Conservation (phyloP, 2,797 vertebrate genomes). For the Acanthiza pusilla region DNA sequence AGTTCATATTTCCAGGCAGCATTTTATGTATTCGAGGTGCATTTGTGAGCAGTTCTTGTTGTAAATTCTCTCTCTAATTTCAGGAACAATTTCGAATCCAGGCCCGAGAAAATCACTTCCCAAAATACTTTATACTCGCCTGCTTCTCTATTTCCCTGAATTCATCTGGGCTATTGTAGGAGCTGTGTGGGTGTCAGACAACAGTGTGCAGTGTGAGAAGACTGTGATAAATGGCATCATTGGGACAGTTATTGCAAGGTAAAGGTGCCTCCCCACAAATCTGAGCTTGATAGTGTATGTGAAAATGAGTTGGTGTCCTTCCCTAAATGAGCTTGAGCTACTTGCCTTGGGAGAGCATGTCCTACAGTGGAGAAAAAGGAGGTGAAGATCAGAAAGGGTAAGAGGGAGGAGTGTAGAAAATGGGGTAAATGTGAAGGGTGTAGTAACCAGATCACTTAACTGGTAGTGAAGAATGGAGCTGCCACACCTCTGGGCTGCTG, state of each 20-base stretch:
- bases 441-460: neutral
- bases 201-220: conserved; percentile 79
- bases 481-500: neutral
- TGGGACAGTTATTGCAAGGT: conserved; percentile 89
- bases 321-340: neutral
- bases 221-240: conserved; percentile 82
- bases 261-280: neutral
- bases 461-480: neutral
- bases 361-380: neutral
- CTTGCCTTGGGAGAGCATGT: neutral
- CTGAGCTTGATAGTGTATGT: accelerated
- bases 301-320: neutral
- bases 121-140: conserved; percentile 87
- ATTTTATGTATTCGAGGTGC: neutral
- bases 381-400: neutral
- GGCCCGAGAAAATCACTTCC: conserved; percentile 90
- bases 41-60: neutral
- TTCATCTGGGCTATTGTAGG: conserved; percentile 91
- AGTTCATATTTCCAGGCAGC: neutral
- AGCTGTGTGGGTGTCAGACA: conserved; percentile 85
- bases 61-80: conserved; percentile 26
- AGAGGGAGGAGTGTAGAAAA: neutral
- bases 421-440: neutral
- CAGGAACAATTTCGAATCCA: conserved; percentile 93
- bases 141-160: conserved; percentile 89